Conservation (phyloP, 2,113 vertebrate genomes). For the Synodontis membranacea region DNA sequence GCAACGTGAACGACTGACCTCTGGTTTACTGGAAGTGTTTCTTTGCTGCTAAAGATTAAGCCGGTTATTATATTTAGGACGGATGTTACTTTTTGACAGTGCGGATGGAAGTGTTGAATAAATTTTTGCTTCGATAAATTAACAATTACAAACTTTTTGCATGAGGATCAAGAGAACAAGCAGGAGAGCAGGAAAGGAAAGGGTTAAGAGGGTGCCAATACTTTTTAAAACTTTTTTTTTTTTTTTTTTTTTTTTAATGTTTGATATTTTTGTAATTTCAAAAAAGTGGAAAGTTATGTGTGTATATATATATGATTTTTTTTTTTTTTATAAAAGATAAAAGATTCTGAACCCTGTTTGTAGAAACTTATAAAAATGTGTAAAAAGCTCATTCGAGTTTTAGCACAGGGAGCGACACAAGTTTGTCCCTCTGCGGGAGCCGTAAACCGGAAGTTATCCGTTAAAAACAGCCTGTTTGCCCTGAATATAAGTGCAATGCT, state of each 20-base stretch:
- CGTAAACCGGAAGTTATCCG: conserved; percentile 8
- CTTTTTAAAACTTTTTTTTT: background rate
- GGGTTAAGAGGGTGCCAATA: background rate
- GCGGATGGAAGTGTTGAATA: background rate
- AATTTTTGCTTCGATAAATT: background rate
- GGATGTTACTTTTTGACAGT: background rate
- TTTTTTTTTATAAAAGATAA: background rate
- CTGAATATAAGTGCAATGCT: background rate
- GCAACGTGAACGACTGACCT: background rate
- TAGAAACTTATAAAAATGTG: background rate
- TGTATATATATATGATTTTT: background rate
- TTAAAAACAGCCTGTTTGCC: background rate
- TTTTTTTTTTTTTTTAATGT: background rate
- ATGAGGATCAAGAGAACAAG: background rate
- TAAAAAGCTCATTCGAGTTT: background rate
- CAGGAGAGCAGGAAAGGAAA: background rate
- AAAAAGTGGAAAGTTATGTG: background rate
- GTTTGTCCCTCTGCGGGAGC: conserved; percentile 36
- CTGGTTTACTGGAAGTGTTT: background rate
- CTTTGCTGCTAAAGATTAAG: background rate
- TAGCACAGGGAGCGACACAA: background rate
- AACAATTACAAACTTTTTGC: background rate
- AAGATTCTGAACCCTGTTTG: background rate
- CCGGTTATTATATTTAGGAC: background rate
- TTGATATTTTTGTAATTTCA: background rate